Base-by-base conservation (phyloP, 2,113 vertebrate species). In the Papio anubis region DNA sequence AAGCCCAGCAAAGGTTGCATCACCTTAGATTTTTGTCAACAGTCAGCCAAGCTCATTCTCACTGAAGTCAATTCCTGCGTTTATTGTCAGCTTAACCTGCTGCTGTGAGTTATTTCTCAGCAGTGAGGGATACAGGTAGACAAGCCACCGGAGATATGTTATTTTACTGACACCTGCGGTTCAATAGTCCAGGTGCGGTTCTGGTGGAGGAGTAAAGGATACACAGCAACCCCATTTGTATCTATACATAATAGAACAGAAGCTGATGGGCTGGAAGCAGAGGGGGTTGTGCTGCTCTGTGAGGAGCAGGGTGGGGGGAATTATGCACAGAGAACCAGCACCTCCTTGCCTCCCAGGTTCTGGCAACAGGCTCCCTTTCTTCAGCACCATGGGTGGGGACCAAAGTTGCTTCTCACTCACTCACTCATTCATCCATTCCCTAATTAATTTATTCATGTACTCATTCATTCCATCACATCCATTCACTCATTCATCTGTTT, bases 161-260 rank as follows among this genome's bases (percentile, higher is more conserved):
- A 76, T 97, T 97, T 97, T 50, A 68, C 94, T 89, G 94, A 91
- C 35, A 43, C 94, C 93, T 21, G 90, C 5, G 52, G 86, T 88
- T 72, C 80, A 38, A 8, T 64, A 91, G 95, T 85, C 76, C 3
- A 6, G 61, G 94, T 40, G 68, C 27, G 38, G n/a, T 25, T 4
- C 94, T 91, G 90, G 32, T 48, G 0, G 72, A 86, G 90, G 97
- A 86, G 79, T 92, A 83, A 97, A 64, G 45, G 96, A 97, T 88
- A 93, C 75, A 4, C 43, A 32, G 59, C 92, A 0, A 95, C 30
- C 96, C 96, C 73, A 95, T 98, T 98, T 97, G 97, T 98, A 80
- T 95, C 96, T 96, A 45, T 97, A 90, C 96, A 80, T 6, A 57
- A 92, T 13, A 55, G 95, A 97, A 98, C 78, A 93, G 97, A 93